Evolutionary conservation across 2,888 invertebrate genomes (phyloP).

Genomic region (Oxyteleia sp.): DNA sequence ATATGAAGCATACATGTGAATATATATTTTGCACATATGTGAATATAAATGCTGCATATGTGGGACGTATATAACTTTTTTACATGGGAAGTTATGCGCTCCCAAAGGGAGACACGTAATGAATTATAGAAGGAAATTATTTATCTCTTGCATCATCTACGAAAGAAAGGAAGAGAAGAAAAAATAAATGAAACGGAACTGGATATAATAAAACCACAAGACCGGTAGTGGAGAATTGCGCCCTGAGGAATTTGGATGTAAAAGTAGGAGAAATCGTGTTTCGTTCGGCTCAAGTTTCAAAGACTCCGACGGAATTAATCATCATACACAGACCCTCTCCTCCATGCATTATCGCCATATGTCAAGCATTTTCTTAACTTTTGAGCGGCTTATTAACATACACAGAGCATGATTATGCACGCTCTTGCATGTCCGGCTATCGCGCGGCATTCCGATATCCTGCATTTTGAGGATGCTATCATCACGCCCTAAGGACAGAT

Average conservation of each 20-base stretch:
- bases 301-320: conserved; percentile 58
- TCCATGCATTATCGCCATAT: conserved; percentile 50
- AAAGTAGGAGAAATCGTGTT: conserved; percentile 51
- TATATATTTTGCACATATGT: too few species aligned
- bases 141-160: conserved; percentile 3
- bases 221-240: conserved; percentile 50
- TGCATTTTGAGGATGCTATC: conserved; percentile 39
- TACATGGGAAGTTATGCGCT: too few species aligned
- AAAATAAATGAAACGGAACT: conserved; percentile 11
- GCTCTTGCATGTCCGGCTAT: neutral
- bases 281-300: conserved; percentile 64
- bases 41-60: too few species aligned
- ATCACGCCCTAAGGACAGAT: conserved; percentile 45
- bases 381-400: conserved; percentile 64
- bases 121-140: conserved; percentile 8
- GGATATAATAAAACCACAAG: conserved; percentile 40
- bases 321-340: conserved; percentile 48
- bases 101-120: too few species aligned
- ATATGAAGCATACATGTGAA: too few species aligned
- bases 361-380: conserved; percentile 63
- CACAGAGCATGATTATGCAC: conserved; percentile 28
- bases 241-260: conserved; percentile 45
- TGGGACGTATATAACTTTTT: too few species aligned
- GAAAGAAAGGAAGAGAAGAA: neutral
- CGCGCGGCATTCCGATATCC: conserved; percentile 19